Evolutionary conservation across 2,797 vertebrate species (phyloP).

Genomic region (Paramormyrops hopkinsi): DNA sequence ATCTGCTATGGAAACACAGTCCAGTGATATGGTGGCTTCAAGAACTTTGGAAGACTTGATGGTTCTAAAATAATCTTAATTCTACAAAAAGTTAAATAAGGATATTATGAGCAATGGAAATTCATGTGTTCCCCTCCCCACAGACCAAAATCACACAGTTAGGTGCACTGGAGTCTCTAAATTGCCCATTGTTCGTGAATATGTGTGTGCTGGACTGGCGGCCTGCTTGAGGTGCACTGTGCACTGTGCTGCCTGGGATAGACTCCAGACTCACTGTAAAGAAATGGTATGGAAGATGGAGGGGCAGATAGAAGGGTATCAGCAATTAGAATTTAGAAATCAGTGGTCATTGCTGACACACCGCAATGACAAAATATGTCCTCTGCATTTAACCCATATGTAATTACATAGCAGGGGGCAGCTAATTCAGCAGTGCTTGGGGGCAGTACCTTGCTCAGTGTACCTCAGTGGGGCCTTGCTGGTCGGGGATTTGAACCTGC

Average conservation of each 20-base stretch:
- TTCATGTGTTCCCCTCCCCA: not conserved
- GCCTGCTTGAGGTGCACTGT: not conserved
- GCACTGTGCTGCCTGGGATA: not conserved
- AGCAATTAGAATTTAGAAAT: not conserved
- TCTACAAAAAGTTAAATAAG: not conserved
- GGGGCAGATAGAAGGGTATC: not conserved
- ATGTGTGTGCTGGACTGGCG: not conserved
- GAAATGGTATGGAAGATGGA: not conserved
- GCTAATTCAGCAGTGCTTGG: too few species aligned
- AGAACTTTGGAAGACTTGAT: not conserved
- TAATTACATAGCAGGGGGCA: too few species aligned
- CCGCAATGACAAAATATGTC: too few species aligned
- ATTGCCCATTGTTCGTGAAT: not conserved
- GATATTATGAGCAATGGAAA: not conserved
- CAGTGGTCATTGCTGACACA: too few species aligned
- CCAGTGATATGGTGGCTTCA: not conserved
- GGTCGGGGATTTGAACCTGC: too few species aligned
- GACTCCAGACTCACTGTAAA: not conserved
- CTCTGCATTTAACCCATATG: too few species aligned
- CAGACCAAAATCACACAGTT: not conserved
- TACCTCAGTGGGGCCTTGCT: too few species aligned
- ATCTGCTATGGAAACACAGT: not conserved
- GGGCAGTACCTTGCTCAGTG: too few species aligned
- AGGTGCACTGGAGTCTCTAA: not conserved
- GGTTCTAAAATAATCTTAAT: not conserved